These are phyloP conservation scores for Lutraria rhynchaena DNA, from an alignment of 1,140 invertebrate genomes.

Conservation along the genomic window DNA sequence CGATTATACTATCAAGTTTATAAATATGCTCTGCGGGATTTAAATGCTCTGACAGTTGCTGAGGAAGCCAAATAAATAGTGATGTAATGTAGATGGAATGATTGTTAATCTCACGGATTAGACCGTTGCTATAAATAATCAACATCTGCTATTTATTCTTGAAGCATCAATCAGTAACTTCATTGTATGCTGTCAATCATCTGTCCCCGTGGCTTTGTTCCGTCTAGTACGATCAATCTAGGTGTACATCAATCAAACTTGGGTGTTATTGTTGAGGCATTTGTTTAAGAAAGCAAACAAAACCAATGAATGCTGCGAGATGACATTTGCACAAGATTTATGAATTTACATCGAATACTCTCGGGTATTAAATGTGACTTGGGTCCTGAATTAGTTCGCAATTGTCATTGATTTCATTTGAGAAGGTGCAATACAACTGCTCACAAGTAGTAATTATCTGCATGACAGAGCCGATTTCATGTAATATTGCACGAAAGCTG, in stretches of 20 bases:
- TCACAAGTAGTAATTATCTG: slow-evolving; percentile 38
- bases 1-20: slow-evolving; percentile 3
- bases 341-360: slow-evolving; percentile 49
- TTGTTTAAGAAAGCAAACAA: slow-evolving; percentile 80
- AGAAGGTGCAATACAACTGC: slow-evolving; percentile 41
- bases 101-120: neutral
- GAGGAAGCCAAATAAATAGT: no score
- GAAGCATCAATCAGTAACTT: slow-evolving; percentile 81
- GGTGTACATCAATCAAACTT: slow-evolving; percentile 77
- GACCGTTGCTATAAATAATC: slow-evolving; percentile 42
- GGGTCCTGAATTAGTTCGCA: slow-evolving; percentile 53
- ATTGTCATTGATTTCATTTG: slow-evolving; percentile 60
- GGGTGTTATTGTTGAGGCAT: slow-evolving; percentile 80
- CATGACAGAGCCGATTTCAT: slow-evolving; percentile 17
- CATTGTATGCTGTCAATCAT: slow-evolving; percentile 81
- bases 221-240: slow-evolving; percentile 80
- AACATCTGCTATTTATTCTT: slow-evolving; percentile 80
- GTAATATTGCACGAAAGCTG: slow-evolving; percentile 33
- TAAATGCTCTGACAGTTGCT: neutral
- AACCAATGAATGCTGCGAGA: slow-evolving; percentile 66
- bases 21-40: neutral
- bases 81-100: no score
- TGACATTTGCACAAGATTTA: slow-evolving; percentile 75
- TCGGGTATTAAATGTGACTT: slow-evolving; percentile 61
- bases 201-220: slow-evolving; percentile 79